phyloP scores from a whole-genome alignment of 30 jellyfish, hydroid and myxozoan species.

The Phacellophora camtschatica region DNA sequence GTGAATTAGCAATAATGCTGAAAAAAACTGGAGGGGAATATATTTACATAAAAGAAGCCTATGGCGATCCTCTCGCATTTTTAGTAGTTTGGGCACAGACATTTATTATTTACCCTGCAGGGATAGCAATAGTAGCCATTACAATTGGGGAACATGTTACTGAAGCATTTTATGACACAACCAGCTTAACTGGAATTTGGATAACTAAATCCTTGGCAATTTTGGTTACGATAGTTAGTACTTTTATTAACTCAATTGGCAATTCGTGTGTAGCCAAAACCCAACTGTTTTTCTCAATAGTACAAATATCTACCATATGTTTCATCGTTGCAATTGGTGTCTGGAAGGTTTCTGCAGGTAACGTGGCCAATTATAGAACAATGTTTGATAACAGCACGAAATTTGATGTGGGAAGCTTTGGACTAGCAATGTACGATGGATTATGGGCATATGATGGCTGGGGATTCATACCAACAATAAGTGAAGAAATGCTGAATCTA shows the following conservation, averaged over 20 bases:
- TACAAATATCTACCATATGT: slow-evolving; percentile 20
- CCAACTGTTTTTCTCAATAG: slow-evolving; percentile 8
- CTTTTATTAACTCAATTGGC: slow-evolving; percentile 12
- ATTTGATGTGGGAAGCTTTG: background rate
- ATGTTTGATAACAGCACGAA: slow-evolving; percentile 12
- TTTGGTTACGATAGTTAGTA: background rate
- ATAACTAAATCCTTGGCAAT: slow-evolving; percentile 29
- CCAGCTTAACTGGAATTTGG: slow-evolving; percentile 18
- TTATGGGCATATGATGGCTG: slow-evolving; percentile 55
- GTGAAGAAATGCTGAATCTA: slow-evolving; percentile 37
- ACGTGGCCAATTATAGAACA: background rate
- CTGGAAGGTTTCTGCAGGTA: slow-evolving; percentile 25
- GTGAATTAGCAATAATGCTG: slow-evolving; percentile 34
- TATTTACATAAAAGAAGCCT: slow-evolving; percentile 15
- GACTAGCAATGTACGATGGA: slow-evolving; percentile 30
- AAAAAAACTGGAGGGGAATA: slow-evolving; percentile 53
- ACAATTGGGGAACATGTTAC: slow-evolving; percentile 34
- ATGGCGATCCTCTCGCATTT: slow-evolving; percentile 49
- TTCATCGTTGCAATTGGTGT: slow-evolving; percentile 37
- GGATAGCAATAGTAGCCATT: slow-evolving; percentile 28
- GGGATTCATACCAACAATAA: slow-evolving; percentile 20
- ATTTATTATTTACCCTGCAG: slow-evolving; percentile 42
- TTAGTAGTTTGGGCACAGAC: slow-evolving; percentile 41
- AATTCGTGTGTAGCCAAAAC: slow-evolving; percentile 1
- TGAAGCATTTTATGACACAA: slow-evolving; percentile 22